These are phyloP conservation scores for Diorhabda sublineata DNA, from an alignment of 1,140 invertebrate genomes.

Conservation along the genomic window DNA sequence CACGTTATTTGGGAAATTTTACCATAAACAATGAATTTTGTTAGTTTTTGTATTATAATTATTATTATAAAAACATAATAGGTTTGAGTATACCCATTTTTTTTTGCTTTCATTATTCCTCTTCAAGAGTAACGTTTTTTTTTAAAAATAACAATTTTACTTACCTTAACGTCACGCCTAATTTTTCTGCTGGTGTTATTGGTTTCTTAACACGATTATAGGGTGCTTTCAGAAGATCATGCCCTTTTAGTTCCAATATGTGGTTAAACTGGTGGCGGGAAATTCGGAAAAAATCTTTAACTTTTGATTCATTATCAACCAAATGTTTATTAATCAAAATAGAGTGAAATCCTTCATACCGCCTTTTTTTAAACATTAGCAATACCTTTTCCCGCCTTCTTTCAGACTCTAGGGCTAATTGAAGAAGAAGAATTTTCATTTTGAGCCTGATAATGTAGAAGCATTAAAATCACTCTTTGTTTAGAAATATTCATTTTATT, in stretches of 20 bases:
- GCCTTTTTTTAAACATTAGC: background rate
- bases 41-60: no score
- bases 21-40: no score
- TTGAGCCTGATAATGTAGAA: no score
- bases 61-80: no score
- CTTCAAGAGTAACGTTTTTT: background rate
- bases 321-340: background rate
- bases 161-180: background rate
- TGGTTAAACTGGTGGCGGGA: background rate
- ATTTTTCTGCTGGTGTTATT: background rate
- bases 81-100: no score
- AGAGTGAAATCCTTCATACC: background rate
- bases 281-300: constrained; percentile 1
- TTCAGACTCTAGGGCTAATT: no score
- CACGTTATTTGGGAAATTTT: no score
- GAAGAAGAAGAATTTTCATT: no score
- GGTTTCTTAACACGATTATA: background rate
- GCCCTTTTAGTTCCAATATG: background rate
- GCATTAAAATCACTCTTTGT: no score
- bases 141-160: background rate
- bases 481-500: no score
- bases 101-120: background rate
- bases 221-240: background rate
- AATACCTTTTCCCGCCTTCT: background rate
- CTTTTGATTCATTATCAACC: background rate